A percentile compares a stretch with the other conserved stretches of the same genome.
phyloP scores from a whole-genome alignment of 2,113 vertebrate species.

The Vireo altiloquus region DNA sequence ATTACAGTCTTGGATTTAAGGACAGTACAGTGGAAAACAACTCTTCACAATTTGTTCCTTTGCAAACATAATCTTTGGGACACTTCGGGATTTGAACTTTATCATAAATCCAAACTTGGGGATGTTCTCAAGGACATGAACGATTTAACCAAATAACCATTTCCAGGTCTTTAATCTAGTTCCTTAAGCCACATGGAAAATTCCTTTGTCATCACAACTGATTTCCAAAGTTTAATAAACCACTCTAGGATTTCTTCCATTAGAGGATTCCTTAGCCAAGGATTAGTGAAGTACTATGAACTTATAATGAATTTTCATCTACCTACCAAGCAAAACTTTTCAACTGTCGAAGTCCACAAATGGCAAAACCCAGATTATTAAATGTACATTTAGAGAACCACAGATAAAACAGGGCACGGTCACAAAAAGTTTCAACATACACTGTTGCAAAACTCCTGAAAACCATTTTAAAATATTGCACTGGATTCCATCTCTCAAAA shows the following conservation, averaged over 20 bases:
- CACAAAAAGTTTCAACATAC: not conserved
- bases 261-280: not conserved
- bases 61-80: not conserved
- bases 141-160: not conserved
- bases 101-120: not conserved
- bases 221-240: not conserved
- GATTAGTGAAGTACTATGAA: not conserved
- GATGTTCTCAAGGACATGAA: not conserved
- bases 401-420: not conserved
- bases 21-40: not conserved
- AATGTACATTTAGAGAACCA: not conserved
- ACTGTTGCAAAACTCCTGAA: constrained; percentile 7
- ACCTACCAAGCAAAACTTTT: not conserved
- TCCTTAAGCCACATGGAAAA: not conserved
- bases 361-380: not conserved
- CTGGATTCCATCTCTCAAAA: not conserved
- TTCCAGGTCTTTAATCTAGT: not conserved
- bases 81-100: not conserved
- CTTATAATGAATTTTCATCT: not conserved
- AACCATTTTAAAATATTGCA: not conserved
- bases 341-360: not conserved
- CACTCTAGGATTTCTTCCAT: not conserved
- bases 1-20: not conserved
- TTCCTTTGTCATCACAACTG: not conserved
- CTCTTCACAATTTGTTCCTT: not conserved